A percentile compares a stretch with the other conserved stretches of the same genome.
phyloP scores from a whole-genome alignment of 2,797 vertebrate species.

The Eospalax fontanierii region DNA sequence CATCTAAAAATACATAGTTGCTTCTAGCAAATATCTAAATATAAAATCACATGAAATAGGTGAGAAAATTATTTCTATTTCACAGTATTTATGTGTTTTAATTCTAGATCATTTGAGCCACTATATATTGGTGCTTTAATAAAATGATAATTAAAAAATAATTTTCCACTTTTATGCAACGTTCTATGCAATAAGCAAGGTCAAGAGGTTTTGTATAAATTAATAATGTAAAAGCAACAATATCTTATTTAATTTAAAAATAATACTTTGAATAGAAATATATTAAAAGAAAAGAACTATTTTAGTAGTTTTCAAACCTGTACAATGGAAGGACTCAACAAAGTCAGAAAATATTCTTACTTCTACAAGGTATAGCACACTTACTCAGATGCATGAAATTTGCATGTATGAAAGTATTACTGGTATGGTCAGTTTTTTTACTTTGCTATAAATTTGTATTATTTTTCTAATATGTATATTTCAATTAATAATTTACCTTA shows the following conservation, averaged over 20 bases:
- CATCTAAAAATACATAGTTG: background rate
- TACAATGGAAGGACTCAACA: background rate
- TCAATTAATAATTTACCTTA: constrained; percentile 44
- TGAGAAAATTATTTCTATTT: background rate
- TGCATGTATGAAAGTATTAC: background rate
- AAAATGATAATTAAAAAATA: background rate
- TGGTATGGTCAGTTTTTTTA: background rate
- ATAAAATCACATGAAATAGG: background rate
- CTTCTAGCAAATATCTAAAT: constrained; percentile 14
- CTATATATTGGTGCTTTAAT: background rate
- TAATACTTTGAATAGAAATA: background rate
- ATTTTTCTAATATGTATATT: constrained; percentile 34
- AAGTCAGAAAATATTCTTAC: background rate
- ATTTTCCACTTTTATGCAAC: background rate
- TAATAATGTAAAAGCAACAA: background rate
- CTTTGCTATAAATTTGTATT: background rate
- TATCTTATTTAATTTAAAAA: background rate
- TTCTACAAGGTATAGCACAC: background rate
- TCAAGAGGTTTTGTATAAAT: background rate
- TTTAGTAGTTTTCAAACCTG: background rate
- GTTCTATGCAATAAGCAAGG: background rate
- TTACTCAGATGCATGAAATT: background rate
- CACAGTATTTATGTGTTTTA: background rate
- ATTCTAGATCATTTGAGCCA: background rate
- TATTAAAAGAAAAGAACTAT: background rate